Percentiles rank a stretch among this genome's conserved stretches.
Conservation (phyloP, 2,113 vertebrate genomes). For the Cololabis saira region DNA sequence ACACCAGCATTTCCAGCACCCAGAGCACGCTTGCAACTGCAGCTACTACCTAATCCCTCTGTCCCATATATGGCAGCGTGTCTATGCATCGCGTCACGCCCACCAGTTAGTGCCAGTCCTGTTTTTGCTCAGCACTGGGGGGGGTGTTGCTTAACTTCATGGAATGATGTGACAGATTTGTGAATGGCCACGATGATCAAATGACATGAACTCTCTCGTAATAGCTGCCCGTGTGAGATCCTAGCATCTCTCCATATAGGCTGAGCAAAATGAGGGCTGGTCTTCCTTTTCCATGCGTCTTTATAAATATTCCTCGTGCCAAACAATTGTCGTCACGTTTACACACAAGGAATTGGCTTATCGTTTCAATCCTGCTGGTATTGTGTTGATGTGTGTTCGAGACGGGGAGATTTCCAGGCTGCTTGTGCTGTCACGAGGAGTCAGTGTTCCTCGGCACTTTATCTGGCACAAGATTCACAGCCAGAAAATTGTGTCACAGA, state of each 20-base stretch:
- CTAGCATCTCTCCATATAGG: too few species aligned
- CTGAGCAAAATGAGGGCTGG: too few species aligned
- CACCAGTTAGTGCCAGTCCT: slow-evolving; percentile 3
- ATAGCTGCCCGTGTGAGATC: too few species aligned
- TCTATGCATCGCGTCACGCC: slow-evolving; percentile 27
- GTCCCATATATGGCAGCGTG: slow-evolving; percentile 73
- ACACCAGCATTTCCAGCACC: neutral
- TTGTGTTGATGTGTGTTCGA: neutral
- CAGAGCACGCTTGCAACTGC: neutral
- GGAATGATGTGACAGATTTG: slow-evolving; percentile 48
- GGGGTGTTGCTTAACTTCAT: slow-evolving; percentile 35
- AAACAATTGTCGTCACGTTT: slow-evolving; percentile 5
- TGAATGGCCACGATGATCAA: slow-evolving; percentile 18
- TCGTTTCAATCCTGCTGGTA: slow-evolving; percentile 29
- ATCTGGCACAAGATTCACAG: slow-evolving; percentile 46
- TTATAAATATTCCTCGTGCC: neutral
- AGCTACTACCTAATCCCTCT: slow-evolving; percentile 3
- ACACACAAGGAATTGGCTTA: neutral
- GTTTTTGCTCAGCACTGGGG: neutral
- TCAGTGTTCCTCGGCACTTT: slow-evolving; percentile 47
- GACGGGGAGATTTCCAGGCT: slow-evolving; percentile 22
- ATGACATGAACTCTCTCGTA: slow-evolving; percentile 48
- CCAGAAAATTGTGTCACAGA: slow-evolving; percentile 59
- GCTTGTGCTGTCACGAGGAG: slow-evolving; percentile 51
- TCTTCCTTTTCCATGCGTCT: too few species aligned